A percentile compares a stretch with the other conserved stretches of the same genome.
Evolutionary conservation across 2,888 invertebrate species (phyloP).

Genomic region (Cantharis rustica): DNA sequence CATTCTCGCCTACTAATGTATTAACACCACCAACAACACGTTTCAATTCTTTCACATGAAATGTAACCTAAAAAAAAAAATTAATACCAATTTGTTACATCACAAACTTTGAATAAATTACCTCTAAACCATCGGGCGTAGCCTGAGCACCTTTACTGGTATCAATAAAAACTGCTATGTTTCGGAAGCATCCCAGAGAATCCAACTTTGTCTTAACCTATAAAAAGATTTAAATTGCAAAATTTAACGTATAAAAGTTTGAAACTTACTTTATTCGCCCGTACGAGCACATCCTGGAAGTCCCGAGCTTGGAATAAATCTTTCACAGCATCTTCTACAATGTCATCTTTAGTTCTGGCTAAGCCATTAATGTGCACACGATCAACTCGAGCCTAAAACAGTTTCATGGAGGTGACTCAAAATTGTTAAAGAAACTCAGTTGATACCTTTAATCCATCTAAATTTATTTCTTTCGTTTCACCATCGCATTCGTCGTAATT

Average conservation of each 20-base stretch:
- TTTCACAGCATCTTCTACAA: slow-evolving; percentile 76
- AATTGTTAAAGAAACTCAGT: not conserved
- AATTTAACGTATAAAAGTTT: not conserved
- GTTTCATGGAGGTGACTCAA: not conserved
- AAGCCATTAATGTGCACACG: slow-evolving; percentile 85
- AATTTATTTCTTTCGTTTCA: slow-evolving; percentile 56
- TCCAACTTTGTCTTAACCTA: slow-evolving; percentile 77
- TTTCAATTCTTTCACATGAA: slow-evolving; percentile 82
- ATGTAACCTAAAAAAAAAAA: slow-evolving; percentile 68
- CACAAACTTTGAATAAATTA: slow-evolving; percentile 44
- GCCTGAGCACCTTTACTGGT: slow-evolving; percentile 78
- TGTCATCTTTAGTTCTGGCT: slow-evolving; percentile 85
- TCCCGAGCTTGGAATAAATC: slow-evolving; percentile 83
- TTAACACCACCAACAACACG: slow-evolving; percentile 84
- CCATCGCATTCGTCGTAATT: slow-evolving; percentile 41
- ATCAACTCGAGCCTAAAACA: slow-evolving; percentile 78
- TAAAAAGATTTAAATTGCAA: slow-evolving; percentile 45
- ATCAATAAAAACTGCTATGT: slow-evolving; percentile 85
- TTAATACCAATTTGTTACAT: not conserved
- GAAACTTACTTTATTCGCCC: slow-evolving; percentile 64
- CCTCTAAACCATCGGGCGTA: slow-evolving; percentile 81
- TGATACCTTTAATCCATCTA: slow-evolving; percentile 60
- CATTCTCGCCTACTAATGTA: slow-evolving; percentile 89
- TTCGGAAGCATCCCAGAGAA: slow-evolving; percentile 86
- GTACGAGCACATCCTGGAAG: slow-evolving; percentile 82